Evolutionary conservation across 2,113 vertebrate genomes (phyloP), one percentile per base, ranked within the genome.

Genomic region (Cryptomyrus ogoouensis): DNA sequence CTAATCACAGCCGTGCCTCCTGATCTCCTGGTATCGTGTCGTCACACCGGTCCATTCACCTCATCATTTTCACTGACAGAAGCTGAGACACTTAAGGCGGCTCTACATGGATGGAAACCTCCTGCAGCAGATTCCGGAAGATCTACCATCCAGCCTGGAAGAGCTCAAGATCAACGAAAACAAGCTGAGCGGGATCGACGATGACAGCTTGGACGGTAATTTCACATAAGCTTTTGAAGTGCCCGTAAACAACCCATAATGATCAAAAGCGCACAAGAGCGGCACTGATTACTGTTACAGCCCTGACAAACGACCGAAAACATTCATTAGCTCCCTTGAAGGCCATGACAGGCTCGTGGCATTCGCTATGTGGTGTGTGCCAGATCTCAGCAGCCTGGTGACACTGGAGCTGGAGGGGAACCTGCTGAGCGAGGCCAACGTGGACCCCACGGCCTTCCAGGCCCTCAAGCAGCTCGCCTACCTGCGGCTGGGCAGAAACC

Each of bases 91-190:
- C 92, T 93, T 99, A 89, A 96, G 93, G 8, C 97, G 97, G 49
- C 94, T 99, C 90, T 98, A 99, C 93, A 90, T 99, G 96, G 98
- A 99, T 88, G 97, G 96, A 93, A 99, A 99, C 91, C 94, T 96
- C 90, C 94, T 99, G 39, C 94, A 94, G 3, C 91, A 91, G 0
- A 94, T 98, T 88, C 98, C 98, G 39, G 87, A 94, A 85, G 94
- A 94, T 91, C 92, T 99, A 62, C 98, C 98, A 44, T 84, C 96
- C 39, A 94, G 96, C 46, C 93, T 99, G 91, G 97, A 98, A 93
- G 98, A 99, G 94, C 96, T 99, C 88, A 99, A 98, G 96, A 94
- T 99, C 95, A 99, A 95, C 35, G 98, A 99, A 91, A 99, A 99
- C 94, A 94, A 93, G 84, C 96, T 99, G 84, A 95, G 95, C 90